Evolutionary conservation across 2,113 vertebrate genomes (phyloP), one percentile per base, ranked within the genome.

Genomic region (Osmerus mordax): DNA sequence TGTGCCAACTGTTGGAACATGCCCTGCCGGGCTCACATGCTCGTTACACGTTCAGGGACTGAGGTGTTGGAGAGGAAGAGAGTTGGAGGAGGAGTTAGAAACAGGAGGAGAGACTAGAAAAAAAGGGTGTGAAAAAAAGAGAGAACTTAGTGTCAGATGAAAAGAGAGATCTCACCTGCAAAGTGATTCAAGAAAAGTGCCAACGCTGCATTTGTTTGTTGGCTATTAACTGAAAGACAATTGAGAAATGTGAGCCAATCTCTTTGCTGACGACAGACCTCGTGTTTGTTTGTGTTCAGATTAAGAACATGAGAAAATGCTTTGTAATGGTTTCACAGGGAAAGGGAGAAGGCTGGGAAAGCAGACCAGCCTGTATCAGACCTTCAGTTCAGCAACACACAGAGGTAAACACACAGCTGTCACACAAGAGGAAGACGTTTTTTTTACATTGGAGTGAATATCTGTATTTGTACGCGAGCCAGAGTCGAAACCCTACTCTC

Each of bases 291-390:
- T 83, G n/a, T 21, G 21, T 53, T 67, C 59, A 66, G 63, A 77
- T 52, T 77, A 62, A 79, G 79, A 74, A 85, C 86, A 82, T 89
- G 84, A 87, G 88, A 90, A 90, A 84, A 82, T 23, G 72, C 56
- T 74, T 65, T 32, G 53, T 18, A 67, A 74, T 67, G 60, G 75
- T 83, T 87, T 89, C 84, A 82, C 87, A 88, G 80, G 82, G 81
- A 78, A 77, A 68, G 47, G 64, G 69, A 83, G 36, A 76, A 78
- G 84, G 76, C 72, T 65, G 41, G 21, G 32, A 81, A 85, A 88
- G 85, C 70, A 84, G 84, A 77, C 2, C 41, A 11, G 41, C 9
- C 65, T 74, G 69, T 55, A 73, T 74, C 64, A 71, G 74, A 73
- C 66, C 82, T 76, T 9, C 74, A 75, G 80, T 80, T 78, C 79